Evolutionary conservation across 2,113 vertebrate genomes (phyloP).

Genomic region (Meleagris gallopavo): DNA sequence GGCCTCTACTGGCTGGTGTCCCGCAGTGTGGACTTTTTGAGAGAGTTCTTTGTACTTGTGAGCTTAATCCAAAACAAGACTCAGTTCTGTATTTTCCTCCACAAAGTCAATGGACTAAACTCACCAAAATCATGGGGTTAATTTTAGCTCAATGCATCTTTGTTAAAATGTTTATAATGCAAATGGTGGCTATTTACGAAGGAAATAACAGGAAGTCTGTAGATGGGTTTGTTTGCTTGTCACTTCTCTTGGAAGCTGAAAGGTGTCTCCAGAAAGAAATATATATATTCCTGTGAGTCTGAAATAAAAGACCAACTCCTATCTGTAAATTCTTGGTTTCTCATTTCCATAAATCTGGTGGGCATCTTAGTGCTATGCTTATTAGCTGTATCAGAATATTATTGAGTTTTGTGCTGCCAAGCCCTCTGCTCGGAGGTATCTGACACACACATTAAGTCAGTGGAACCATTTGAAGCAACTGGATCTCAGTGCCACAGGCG

Average conservation of each 20-base stretch:
- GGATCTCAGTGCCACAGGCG: neutral
- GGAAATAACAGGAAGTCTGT: neutral
- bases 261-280: neutral
- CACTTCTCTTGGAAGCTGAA: conserved; percentile 16
- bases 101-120: conserved; percentile 7
- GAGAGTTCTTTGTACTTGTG: conserved; percentile 19
- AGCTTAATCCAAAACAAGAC: conserved; percentile 46
- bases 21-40: conserved; percentile 44
- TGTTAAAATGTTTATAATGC: conserved; percentile 16
- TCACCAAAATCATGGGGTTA: neutral
- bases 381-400: neutral
- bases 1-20: conserved; percentile 44
- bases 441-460: neutral
- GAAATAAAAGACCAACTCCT: neutral
- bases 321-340: neutral
- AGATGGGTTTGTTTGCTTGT: conserved; percentile 8
- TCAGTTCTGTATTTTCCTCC: conserved; percentile 44
- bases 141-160: conserved; percentile 59
- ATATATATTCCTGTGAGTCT: neutral
- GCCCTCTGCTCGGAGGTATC: neutral
- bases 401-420: neutral
- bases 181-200: neutral
- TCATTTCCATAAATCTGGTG: neutral
- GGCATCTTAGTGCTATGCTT: neutral
- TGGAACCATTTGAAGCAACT: neutral